Percentiles rank a stretch among this genome's conserved stretches.
phyloP scores from a whole-genome alignment of 2,113 vertebrate species.

The Sialia sialis region DNA sequence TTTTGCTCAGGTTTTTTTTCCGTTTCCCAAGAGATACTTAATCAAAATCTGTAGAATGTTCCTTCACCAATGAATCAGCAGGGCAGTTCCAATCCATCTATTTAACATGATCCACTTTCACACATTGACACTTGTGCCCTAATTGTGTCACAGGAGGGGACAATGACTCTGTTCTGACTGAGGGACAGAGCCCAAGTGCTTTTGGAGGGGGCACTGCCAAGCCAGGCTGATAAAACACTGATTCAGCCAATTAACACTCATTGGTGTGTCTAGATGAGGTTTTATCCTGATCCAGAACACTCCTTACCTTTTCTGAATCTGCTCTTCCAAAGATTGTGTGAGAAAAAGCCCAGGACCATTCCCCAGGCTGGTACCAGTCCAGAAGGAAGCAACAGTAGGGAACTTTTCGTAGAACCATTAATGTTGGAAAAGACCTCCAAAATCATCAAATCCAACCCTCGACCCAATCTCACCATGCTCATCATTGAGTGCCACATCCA shows the following conservation, averaged over 20 bases:
- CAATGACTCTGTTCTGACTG: neutral
- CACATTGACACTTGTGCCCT: neutral
- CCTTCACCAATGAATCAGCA: neutral
- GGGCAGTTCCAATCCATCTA: neutral
- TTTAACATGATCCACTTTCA: neutral
- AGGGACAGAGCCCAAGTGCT: neutral
- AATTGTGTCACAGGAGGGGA: neutral
- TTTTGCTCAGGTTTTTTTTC: neutral
- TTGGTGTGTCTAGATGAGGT: neutral
- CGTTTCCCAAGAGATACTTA: neutral
- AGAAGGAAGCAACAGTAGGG: neutral
- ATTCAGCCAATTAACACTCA: neutral
- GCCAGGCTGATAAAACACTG: neutral
- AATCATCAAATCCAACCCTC: neutral
- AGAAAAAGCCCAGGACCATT: neutral
- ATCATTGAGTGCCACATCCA: neutral
- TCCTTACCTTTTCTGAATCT: neutral
- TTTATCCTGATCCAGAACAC: neutral
- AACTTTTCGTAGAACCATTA: neutral
- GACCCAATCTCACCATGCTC: neutral
- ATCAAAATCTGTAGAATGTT: slow-evolving; percentile 13
- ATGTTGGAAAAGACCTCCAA: neutral
- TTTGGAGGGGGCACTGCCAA: neutral
- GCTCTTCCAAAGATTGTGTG: neutral
- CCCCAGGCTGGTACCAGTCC: neutral